phyloP scores from a whole-genome alignment of 2,113 vertebrate genomes.

The Amblyornis subalaris region DNA sequence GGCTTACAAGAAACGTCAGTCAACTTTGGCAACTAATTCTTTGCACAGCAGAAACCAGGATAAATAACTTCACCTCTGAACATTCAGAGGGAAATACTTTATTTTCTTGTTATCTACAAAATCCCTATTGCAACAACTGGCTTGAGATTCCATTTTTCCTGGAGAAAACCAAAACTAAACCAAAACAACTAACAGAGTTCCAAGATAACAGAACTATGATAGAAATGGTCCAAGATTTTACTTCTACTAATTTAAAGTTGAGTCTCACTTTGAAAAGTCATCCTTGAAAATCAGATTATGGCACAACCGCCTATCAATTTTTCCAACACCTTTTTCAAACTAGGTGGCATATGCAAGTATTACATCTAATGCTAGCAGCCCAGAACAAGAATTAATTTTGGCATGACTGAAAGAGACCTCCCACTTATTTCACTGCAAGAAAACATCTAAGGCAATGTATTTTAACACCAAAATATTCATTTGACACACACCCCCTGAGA shows the following conservation, averaged over 20 bases:
- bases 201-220: background rate
- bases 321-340: background rate
- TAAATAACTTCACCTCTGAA: background rate
- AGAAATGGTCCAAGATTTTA: background rate
- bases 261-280: background rate
- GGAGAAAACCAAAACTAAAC: background rate
- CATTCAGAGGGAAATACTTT: background rate
- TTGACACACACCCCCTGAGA: rapidly evolving
- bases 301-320: background rate
- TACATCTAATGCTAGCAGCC: background rate
- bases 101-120: background rate
- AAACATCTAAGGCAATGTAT: background rate
- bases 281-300: background rate
- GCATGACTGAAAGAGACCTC: background rate
- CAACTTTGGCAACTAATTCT: background rate
- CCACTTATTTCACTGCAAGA: background rate
- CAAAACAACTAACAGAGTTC: rapidly evolving
- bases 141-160: background rate
- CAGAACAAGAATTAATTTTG: background rate
- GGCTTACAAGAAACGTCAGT: background rate
- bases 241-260: background rate
- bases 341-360: background rate
- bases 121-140: background rate
- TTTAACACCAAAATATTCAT: background rate
- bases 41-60: background rate